A percentile compares a stretch with the other conserved stretches of the same genome.
These are phyloP conservation scores for Scaptomyza polygonia DNA, from an alignment of 2,888 invertebrate genomes.

Conservation along the genomic window DNA sequence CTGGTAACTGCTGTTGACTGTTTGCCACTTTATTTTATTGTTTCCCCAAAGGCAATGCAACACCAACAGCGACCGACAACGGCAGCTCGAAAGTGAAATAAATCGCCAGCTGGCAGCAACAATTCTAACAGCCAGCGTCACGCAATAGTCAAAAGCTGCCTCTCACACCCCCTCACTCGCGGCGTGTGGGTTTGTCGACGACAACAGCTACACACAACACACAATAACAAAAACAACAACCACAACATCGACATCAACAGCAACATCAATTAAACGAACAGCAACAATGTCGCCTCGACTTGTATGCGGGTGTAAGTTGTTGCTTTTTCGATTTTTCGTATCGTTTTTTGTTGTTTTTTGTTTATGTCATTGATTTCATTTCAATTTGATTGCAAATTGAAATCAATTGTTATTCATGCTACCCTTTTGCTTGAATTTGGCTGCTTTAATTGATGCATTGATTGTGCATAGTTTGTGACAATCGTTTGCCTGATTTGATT, in stretches of 20 bases:
- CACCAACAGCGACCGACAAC: slow-evolving; percentile 38
- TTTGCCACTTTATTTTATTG: slow-evolving; percentile 80
- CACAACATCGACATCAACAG: slow-evolving; percentile 38
- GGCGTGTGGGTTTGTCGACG: slow-evolving; percentile 23
- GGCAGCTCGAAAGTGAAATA: slow-evolving; percentile 68
- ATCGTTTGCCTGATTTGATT: slow-evolving; percentile 61
- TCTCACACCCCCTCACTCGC: slow-evolving; percentile 6
- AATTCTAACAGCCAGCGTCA: slow-evolving; percentile 67
- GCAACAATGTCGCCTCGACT: slow-evolving; percentile 32
- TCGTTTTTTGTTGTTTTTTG: slow-evolving; percentile 70
- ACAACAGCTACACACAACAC: slow-evolving; percentile 23
- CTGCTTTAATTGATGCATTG: slow-evolving; percentile 78
- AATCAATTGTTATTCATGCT: slow-evolving; percentile 67
- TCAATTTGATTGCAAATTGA: slow-evolving; percentile 79
- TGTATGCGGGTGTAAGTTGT: slow-evolving; percentile 74
- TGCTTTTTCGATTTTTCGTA: slow-evolving; percentile 45
- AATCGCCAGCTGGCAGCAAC: slow-evolving; percentile 66
- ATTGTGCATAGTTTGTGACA: slow-evolving; percentile 82
- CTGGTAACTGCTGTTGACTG: slow-evolving; percentile 54
- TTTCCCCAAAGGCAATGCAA: slow-evolving; percentile 73
- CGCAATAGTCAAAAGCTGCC: slow-evolving; percentile 58
- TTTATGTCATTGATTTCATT: slow-evolving; percentile 79
- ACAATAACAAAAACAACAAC: slow-evolving; percentile 26
- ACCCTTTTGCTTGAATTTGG: slow-evolving; percentile 43
- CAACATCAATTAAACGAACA: slow-evolving; percentile 69